A percentile compares a stretch with the other conserved stretches of the same genome.
Evolutionary conservation across 2,797 vertebrate genomes (phyloP).

Genomic region (Lophius americanus): DNA sequence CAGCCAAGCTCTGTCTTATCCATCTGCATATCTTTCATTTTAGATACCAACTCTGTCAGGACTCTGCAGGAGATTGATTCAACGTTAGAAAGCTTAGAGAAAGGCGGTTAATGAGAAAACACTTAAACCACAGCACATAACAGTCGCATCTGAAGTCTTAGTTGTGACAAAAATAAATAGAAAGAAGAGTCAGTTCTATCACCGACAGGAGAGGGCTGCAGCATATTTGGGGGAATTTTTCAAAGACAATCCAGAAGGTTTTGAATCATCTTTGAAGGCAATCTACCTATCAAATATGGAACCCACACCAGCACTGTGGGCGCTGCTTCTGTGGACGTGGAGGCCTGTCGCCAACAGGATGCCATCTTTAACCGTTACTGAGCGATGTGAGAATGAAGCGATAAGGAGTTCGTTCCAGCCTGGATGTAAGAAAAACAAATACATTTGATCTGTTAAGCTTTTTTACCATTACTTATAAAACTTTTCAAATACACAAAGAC

Average conservation of each 20-base stretch:
- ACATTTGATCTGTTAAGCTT: neutral
- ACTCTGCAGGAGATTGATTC: slow-evolving; percentile 80
- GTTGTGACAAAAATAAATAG: neutral
- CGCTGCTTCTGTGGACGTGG: slow-evolving; percentile 94
- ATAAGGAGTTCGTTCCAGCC: slow-evolving; percentile 97
- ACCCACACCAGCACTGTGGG: slow-evolving; percentile 95
- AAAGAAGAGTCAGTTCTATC: neutral
- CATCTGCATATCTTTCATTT: slow-evolving; percentile 99
- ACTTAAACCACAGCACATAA: neutral
- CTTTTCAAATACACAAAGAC: too few species aligned
- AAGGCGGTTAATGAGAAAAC: neutral
- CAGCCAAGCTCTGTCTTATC: slow-evolving; percentile 96
- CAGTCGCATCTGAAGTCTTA: neutral
- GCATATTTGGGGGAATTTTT: neutral
- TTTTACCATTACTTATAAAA: neutral
- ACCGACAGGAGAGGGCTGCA: neutral
- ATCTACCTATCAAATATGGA: slow-evolving; percentile 95
- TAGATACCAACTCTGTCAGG: slow-evolving; percentile 95
- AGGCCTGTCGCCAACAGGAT: slow-evolving; percentile 94
- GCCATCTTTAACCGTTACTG: slow-evolving; percentile 93
- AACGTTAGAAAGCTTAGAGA: neutral
- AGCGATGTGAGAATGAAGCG: slow-evolving; percentile 96
- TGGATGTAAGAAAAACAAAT: slow-evolving; percentile 19
- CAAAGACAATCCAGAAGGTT: neutral
- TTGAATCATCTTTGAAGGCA: neutral